Evolutionary conservation across 2,797 vertebrate species (phyloP).

Genomic region (Tachyglossus aculeatus): DNA sequence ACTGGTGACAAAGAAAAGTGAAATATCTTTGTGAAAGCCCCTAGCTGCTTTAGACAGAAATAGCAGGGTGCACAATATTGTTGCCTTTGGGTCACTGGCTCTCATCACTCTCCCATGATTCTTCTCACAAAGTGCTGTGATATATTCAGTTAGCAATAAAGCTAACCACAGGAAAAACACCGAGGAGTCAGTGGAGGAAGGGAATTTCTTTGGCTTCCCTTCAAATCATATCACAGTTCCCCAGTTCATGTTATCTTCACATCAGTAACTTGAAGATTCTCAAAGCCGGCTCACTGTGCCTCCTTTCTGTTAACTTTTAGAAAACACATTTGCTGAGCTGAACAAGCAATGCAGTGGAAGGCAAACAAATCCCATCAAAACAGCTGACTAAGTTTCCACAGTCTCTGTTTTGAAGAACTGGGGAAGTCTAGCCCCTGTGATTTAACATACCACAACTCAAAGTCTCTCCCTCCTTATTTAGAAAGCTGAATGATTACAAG

Average conservation of each 20-base stretch:
- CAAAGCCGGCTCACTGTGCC: background rate
- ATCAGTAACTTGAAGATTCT: conserved; percentile 20
- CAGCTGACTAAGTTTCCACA: conserved; percentile 39
- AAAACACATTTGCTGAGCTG: conserved; percentile 39
- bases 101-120: rapidly evolving
- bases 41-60: background rate
- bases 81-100: background rate
- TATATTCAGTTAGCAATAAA: background rate
- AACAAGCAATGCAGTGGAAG: conserved; percentile 9
- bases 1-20: background rate
- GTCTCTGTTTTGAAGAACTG: conserved; percentile 29
- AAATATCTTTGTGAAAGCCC: background rate
- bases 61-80: background rate
- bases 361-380: too few species aligned
- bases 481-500: conserved; percentile 29
- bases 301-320: conserved; percentile 40
- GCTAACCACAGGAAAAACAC: background rate
- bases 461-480: conserved; percentile 28
- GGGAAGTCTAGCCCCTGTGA: conserved; percentile 20
- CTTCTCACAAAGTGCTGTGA: rapidly evolving
- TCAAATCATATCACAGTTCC: background rate
- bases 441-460: conserved; percentile 38
- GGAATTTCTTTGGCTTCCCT: conserved; percentile 27
- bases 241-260: background rate
- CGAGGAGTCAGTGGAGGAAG: background rate